phyloP scores from a whole-genome alignment of 1,140 invertebrate genomes.

The Oncopeltus fasciatus region DNA sequence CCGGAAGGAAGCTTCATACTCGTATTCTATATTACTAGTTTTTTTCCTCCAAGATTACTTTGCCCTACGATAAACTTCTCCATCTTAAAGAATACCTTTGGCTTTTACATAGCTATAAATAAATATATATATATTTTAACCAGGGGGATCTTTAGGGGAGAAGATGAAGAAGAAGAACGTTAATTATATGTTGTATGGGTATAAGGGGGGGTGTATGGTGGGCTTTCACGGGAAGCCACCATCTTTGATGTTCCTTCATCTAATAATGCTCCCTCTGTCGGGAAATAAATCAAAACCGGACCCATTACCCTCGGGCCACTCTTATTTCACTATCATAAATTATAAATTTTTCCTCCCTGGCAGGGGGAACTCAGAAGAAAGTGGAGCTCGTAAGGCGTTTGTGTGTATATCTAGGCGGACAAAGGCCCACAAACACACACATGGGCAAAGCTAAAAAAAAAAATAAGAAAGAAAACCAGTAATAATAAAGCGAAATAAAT shows the following conservation, averaged over 20 bases:
- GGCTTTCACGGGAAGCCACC: not conserved
- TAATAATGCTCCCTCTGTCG: not conserved
- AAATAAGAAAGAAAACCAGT: not conserved
- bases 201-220: not conserved
- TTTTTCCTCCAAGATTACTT: no score
- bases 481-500: not conserved
- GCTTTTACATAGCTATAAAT: not conserved
- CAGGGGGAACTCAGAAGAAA: not conserved
- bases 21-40: no score
- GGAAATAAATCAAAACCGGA: not conserved
- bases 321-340: constrained; percentile 6
- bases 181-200: not conserved
- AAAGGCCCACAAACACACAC: no score
- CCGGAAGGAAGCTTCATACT: no score
- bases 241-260: constrained; percentile 1
- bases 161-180: no score
- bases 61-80: not conserved
- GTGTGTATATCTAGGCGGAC: no score
- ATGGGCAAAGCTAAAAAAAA: not conserved
- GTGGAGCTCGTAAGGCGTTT: not conserved
- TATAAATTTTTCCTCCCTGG: not conserved
- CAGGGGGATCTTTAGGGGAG: no score
- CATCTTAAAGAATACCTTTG: not conserved
- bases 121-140: no score
- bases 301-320: not conserved